phyloP scores from a whole-genome alignment of 2,888 invertebrate genomes.

The Periphyllus acericola region DNA sequence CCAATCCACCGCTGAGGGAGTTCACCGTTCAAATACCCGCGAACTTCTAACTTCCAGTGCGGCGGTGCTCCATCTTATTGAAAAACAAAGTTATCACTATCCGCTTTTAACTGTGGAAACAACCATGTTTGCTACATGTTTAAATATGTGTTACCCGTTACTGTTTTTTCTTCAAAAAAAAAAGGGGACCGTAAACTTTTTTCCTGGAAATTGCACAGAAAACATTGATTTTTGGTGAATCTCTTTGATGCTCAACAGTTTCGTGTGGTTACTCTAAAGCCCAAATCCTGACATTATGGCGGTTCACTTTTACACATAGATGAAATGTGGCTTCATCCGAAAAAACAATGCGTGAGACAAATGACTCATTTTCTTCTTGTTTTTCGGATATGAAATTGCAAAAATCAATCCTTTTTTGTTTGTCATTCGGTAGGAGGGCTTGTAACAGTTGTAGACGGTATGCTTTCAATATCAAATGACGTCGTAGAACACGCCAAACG shows the following conservation, averaged over 20 bases:
- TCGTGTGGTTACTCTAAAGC: conserved; percentile 39
- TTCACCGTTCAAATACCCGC: neutral
- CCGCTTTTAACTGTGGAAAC: neutral
- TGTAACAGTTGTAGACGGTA: too few species aligned
- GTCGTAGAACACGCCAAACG: too few species aligned
- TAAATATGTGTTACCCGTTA: neutral
- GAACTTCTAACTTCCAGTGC: too few species aligned
- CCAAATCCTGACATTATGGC: conserved; percentile 51
- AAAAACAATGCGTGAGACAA: conserved; percentile 57
- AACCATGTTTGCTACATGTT: neutral
- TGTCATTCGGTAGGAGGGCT: too few species aligned
- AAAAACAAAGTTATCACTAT: conserved; percentile 4
- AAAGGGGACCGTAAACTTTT: neutral
- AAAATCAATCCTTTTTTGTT: too few species aligned
- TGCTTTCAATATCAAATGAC: too few species aligned
- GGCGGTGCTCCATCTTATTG: too few species aligned
- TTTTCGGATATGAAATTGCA: too few species aligned
- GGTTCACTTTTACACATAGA: conserved; percentile 43
- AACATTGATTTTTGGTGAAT: conserved; percentile 56
- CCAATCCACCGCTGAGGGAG: conserved; percentile 24
- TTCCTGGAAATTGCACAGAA: conserved; percentile 49
- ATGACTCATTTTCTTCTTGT: conserved; percentile 52
- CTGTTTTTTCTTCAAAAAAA: neutral
- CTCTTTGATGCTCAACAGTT: too few species aligned
- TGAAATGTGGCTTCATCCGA: conserved; percentile 54